Base-by-base conservation (phyloP, 2,888 invertebrate genomes). In the Meliscaeva auricollis region DNA sequence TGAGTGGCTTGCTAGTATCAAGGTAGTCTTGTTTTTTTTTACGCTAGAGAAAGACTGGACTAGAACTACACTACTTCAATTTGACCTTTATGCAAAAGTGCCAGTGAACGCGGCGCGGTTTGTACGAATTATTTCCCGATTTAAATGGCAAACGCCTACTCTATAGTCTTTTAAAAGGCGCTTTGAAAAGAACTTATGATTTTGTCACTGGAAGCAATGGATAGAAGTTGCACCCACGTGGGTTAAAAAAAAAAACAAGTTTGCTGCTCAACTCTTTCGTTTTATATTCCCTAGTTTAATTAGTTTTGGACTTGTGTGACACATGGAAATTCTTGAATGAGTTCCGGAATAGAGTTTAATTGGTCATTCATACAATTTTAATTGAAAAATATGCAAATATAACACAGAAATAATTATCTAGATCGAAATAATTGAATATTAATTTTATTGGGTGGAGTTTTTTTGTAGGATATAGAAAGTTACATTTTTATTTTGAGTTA, bases 71-170 rank as follows among this genome's bases (percentile, higher is more conserved):
- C 38, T 52, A 64, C 64, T 64, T 17, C 22, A 8, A 44, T 54
- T 38, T 78, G 74, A 78, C 83, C 79, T 79, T 83, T 83, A 77
- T 82, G 69, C 56, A 78, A 79, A 66, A 50, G 56, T 9, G 26
- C 8, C 11, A 30, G 32, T 32, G 9, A 2, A 3, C 2, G 0
- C 1, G 8, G 3, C 8, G 38, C 8, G 4, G 20, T 54, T 35
- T 48, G 32, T 58, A 69, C 78, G 68, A 68, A 48, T 69, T 78
- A 78, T 68, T 68, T 62, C 30, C 70, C 64, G 56, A 44, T 50
- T n/a, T 69, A 80, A 50, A 26, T 44, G 62, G 26, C 22, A 46
- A 52, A 79, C 83, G 62, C 82, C 74, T 60, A 82, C 77, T n/a
- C n/a, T 32, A 17, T 26, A 13, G 22, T 35, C 50, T 58, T 38